Base-by-base conservation (phyloP, 2,888 invertebrate species). In the Stictocephala bisonia region DNA sequence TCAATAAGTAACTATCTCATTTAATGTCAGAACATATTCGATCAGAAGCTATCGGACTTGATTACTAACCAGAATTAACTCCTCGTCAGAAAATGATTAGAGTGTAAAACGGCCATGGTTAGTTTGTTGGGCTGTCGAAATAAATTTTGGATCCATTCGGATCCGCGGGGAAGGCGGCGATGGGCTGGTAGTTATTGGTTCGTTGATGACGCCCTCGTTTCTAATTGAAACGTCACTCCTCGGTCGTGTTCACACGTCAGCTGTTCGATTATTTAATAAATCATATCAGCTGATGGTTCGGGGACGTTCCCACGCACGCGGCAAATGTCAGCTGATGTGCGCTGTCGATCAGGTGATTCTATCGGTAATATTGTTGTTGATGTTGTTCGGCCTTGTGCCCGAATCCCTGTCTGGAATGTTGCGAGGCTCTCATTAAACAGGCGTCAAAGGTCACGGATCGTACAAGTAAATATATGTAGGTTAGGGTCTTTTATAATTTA, bases 181-280 rank as follows among this genome's bases (percentile, higher is more conserved):
- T 60, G 40, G 60, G 60, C 40, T 40, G 60, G 60, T 60, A 60
- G 60, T 60, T 31, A 29, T 60, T 15, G 31, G 3, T 22, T 7
- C 1, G 22, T 15, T 18, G 18, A 11, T 29, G 60, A 35, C 31
- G 40, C 40, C 60, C 40, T 27, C 60, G 22, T 60, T 35, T 31
- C 60, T 60, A 35, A 60, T 60, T 60, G 60, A 60, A 60, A 60
- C 60, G 60, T 60, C 60, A 60, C 40, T 60, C 60, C 7, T 2
- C 60, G 40, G 35, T 40, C 60, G 18, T 56, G 56, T 56, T 56
- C 56, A 31, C 56, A 56, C 60, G 40, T 35, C 60, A 60, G 31
- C 60, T 60, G 60, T 60, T 60, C 60, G 35, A n/a, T n/a, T 60
- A 60, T 60, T 60, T 60, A 60, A 60, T 60, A 60, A 60, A 60